A percentile compares a stretch with the other conserved stretches of the same genome.
phyloP scores from a whole-genome alignment of 2,113 vertebrate genomes.

The Clarias macrocephalus region DNA sequence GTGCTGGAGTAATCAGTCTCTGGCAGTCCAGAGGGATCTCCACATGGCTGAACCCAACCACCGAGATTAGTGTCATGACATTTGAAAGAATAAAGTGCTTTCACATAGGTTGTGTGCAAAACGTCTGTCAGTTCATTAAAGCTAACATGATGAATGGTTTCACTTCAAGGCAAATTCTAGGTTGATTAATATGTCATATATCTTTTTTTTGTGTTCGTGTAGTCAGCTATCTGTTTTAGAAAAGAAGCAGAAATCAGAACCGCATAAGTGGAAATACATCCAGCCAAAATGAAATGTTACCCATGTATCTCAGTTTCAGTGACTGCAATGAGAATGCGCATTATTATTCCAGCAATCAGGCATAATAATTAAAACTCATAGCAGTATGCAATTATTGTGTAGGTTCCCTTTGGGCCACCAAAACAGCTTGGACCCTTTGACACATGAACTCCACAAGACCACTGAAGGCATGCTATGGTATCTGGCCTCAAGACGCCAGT shows the following conservation, averaged over 20 bases:
- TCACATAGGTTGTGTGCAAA: slow-evolving; percentile 10
- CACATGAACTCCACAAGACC: no score
- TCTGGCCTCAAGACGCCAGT: no score
- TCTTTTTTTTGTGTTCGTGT: not conserved
- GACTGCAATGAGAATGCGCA: not conserved
- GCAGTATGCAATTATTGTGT: no score
- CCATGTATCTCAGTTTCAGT: not conserved
- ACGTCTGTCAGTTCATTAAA: not conserved
- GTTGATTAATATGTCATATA: not conserved
- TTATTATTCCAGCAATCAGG: not conserved
- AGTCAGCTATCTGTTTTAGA: not conserved
- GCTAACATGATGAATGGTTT: not conserved
- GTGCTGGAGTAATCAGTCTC: slow-evolving; percentile 33
- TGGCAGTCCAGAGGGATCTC: not conserved
- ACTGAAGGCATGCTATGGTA: no score
- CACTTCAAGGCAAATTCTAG: slow-evolving; percentile 10
- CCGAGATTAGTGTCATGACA: slow-evolving; percentile 6
- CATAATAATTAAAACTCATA: no score
- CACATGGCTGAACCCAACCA: slow-evolving; percentile 27
- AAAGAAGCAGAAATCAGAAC: not conserved
- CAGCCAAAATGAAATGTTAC: not conserved
- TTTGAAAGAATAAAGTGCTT: not conserved
- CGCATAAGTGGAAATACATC: not conserved
- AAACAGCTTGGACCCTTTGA: no score
- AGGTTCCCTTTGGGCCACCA: no score